Conservation (phyloP, 2,888 invertebrate species). For the Melipona bicolor region DNA sequence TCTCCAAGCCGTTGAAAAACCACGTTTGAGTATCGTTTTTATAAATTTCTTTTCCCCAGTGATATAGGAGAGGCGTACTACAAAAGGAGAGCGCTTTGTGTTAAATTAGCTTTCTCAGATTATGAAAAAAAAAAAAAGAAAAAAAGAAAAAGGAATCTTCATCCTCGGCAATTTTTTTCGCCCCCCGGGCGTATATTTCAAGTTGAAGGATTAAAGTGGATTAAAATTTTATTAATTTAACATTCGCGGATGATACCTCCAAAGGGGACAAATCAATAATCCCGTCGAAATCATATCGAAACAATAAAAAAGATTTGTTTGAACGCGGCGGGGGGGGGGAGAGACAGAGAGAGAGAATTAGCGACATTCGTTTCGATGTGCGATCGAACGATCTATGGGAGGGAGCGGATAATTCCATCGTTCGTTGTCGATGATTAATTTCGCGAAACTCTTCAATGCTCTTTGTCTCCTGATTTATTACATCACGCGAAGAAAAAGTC, state of each 20-base stretch:
- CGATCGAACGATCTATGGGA: neutral
- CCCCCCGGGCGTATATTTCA: too few relatives aligned
- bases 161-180: neutral
- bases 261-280: neutral
- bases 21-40: too few relatives aligned
- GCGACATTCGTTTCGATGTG: neutral
- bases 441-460: neutral
- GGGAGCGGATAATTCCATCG: neutral
- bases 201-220: neutral
- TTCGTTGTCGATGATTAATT: conserved; percentile 1
- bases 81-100: neutral
- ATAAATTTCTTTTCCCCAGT: too few relatives aligned
- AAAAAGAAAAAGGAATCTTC: neutral
- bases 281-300: neutral
- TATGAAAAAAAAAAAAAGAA: neutral
- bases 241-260: too few relatives aligned
- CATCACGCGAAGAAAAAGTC: neutral
- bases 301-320: neutral
- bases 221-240: conserved; percentile 9
- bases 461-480: neutral
- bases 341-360: neutral
- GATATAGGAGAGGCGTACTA: neutral
- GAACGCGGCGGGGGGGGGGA: accelerated
- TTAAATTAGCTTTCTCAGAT: neutral
- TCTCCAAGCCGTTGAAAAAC: too few relatives aligned